phyloP scores from a whole-genome alignment of 1,140 invertebrate species.

The Zaprionus nigranus region DNA sequence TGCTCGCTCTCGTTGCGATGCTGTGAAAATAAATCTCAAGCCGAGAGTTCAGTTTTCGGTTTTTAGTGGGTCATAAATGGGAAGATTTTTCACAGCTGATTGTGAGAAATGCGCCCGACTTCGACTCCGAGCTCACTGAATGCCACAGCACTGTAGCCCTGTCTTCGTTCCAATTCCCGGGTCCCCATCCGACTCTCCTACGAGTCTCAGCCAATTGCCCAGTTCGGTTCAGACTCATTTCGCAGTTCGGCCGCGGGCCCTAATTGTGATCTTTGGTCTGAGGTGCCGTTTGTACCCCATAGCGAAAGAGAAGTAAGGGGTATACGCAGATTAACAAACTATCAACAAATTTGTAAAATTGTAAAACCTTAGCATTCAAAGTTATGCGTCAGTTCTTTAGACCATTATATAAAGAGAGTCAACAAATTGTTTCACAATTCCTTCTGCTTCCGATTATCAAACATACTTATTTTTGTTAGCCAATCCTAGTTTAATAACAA shows the following conservation, averaged over 20 bases:
- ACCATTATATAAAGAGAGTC: no score
- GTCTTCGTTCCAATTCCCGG: conserved; percentile 8
- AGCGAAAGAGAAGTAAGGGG: not conserved
- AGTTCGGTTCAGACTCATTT: conserved; percentile 14
- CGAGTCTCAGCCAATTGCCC: conserved; percentile 9
- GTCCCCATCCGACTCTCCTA: not conserved
- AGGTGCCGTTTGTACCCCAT: conserved; percentile 20
- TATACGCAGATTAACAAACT: not conserved
- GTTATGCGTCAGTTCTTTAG: no score
- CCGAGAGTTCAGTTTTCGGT: conserved; percentile 43
- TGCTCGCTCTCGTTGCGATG: not conserved
- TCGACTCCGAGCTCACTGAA: conserved; percentile 38
- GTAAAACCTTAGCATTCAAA: no score
- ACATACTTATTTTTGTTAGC: no score
- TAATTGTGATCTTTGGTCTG: conserved; percentile 38
- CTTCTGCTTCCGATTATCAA: no score
- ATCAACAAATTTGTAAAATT: no score
- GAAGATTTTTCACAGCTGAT: conserved; percentile 81
- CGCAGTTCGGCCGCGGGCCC: conserved; percentile 10
- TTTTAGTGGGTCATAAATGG: conserved; percentile 82
- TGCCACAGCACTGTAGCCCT: conserved; percentile 56
- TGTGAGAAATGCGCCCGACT: conserved; percentile 67
- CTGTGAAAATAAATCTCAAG: conserved; percentile 7
- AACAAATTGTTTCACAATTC: no score
- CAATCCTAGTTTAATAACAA: not conserved